Evolutionary conservation across 37 sponge, comb jelly and placozoan genomes (phyloP).

Genomic region (Aphrocallistes beatrix): DNA sequence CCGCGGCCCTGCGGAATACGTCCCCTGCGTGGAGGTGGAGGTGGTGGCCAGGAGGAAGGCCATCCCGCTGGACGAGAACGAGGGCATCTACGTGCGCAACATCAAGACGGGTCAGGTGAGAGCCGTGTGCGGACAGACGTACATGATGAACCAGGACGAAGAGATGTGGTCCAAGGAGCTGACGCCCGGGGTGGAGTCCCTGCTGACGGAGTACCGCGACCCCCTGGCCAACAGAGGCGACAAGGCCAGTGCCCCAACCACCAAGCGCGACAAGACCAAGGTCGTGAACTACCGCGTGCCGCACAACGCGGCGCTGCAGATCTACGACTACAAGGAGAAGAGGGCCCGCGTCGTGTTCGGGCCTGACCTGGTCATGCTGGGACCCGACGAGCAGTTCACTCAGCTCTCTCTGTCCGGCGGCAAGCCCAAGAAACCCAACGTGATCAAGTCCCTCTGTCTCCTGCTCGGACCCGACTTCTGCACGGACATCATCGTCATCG

Average conservation of each 20-base stretch:
- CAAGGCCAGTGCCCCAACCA: slow-evolving; percentile 23
- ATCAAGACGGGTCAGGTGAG: slow-evolving; percentile 94
- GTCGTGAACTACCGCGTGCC: slow-evolving; percentile 93
- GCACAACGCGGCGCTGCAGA: slow-evolving; percentile 98
- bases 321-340: slow-evolving; percentile 99
- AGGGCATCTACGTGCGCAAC: slow-evolving; percentile 97
- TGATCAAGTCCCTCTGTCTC: slow-evolving; percentile 92
- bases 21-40: slow-evolving; percentile 91
- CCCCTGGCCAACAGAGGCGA: slow-evolving; percentile 86
- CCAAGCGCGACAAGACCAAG: slow-evolving; percentile 87
- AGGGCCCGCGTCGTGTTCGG: slow-evolving; percentile 95
- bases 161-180: slow-evolving; percentile 97
- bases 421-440: slow-evolving; percentile 98
- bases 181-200: slow-evolving; percentile 87
- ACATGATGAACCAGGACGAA: slow-evolving; percentile 98
- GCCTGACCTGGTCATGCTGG: slow-evolving; percentile 97
- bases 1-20: slow-evolving; percentile 88
- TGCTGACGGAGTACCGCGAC: slow-evolving; percentile 74
- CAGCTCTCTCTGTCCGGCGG: slow-evolving; percentile 98
- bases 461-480: slow-evolving; percentile 99
- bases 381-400: slow-evolving; percentile 99
- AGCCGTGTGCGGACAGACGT: slow-evolving; percentile 81
- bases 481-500: slow-evolving; percentile 98
- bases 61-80: slow-evolving; percentile 94
- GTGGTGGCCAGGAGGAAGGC: slow-evolving; percentile 88